Conservation (phyloP, 2,113 vertebrate genomes). For the Sarotherodon lohbergeri region DNA sequence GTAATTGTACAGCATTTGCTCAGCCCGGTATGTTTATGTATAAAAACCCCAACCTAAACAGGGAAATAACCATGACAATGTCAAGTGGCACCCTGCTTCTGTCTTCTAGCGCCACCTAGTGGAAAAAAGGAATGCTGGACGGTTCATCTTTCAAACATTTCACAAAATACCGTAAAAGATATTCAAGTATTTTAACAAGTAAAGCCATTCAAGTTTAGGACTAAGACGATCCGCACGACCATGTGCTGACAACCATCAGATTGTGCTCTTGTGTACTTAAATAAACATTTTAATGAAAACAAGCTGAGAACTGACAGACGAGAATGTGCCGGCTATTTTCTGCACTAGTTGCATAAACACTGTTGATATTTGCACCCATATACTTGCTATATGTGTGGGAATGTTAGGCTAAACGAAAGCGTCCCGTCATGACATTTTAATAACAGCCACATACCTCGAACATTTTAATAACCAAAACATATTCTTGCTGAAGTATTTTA, state of each 20-base stretch:
- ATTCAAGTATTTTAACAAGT: neutral
- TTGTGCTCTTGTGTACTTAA: neutral
- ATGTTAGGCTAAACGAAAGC: neutral
- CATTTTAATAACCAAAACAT: neutral
- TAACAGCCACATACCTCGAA: neutral
- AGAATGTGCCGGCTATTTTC: neutral
- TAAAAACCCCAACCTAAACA: neutral
- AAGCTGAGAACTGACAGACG: constrained; percentile 8
- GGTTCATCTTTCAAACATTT: fast-evolving
- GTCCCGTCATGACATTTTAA: neutral
- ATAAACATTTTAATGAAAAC: constrained; percentile 12
- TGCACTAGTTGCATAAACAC: neutral
- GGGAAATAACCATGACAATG: neutral
- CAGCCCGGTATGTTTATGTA: neutral
- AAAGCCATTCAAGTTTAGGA: neutral
- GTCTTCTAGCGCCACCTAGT: neutral
- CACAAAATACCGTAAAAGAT: neutral
- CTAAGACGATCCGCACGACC: neutral
- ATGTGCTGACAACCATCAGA: neutral
- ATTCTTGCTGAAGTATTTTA: neutral
- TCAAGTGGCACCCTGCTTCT: neutral
- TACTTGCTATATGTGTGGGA: neutral
- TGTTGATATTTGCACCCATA: neutral
- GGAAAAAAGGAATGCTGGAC: fast-evolving
- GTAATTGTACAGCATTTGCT: neutral